These are phyloP conservation scores for Mya arenaria DNA, from an alignment of 1,140 invertebrate species.

Conservation along the genomic window DNA sequence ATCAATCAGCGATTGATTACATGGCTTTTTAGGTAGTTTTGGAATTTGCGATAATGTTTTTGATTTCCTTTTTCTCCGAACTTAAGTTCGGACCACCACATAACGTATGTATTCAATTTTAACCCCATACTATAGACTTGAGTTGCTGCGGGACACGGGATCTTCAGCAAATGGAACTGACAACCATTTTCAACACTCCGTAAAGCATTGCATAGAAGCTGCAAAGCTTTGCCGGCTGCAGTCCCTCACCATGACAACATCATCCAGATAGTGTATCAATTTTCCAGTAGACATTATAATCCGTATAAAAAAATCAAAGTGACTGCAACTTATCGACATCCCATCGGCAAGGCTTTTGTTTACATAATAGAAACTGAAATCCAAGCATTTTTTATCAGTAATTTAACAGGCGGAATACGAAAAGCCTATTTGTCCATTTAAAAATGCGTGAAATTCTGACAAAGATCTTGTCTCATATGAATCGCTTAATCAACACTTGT, in stretches of 20 bases:
- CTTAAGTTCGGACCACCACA: neutral
- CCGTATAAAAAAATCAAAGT: neutral
- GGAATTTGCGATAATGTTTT: neutral
- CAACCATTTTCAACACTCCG: constrained; percentile 5
- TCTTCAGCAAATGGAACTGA: constrained; percentile 41
- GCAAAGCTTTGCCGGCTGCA: neutral
- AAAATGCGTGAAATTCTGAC: neutral
- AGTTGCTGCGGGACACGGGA: constrained; percentile 16
- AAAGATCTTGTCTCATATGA: neutral
- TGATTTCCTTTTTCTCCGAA: too few relatives aligned
- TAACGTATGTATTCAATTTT: constrained; percentile 32
- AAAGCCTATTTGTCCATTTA: neutral
- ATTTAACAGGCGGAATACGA: constrained; percentile 1
- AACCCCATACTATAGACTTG: constrained; percentile 16
- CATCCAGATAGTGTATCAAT: neutral
- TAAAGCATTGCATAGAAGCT: neutral
- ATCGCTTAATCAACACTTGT: constrained; percentile 34
- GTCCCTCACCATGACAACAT: neutral
- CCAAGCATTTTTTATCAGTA: constrained; percentile 28
- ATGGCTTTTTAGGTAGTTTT: constrained; percentile 43
- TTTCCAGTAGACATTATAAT: neutral
- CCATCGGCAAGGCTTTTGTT: neutral
- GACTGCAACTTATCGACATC: neutral
- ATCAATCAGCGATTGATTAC: constrained; percentile 57
- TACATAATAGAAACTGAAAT: constrained; percentile 43